Conservation (phyloP, 2,888 invertebrate genomes). For the Diploptera punctata region DNA sequence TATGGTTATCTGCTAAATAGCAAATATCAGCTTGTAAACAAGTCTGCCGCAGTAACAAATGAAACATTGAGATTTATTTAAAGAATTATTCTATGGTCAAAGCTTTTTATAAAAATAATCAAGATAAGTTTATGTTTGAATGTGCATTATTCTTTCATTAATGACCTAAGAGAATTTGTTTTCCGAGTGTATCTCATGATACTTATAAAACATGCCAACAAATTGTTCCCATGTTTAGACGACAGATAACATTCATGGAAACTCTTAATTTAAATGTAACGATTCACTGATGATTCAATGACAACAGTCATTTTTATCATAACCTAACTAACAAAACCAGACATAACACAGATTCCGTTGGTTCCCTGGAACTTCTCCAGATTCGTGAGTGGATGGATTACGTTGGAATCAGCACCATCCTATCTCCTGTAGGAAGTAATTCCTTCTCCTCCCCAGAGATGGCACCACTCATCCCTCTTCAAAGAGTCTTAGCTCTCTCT, state of each 20-base stretch:
- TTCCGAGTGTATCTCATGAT: not conserved
- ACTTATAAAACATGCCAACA: not conserved
- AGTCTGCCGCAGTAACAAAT: no score
- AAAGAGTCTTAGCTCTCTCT: conserved; percentile 89
- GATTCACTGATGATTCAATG: conserved; percentile 10
- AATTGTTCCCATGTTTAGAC: not conserved
- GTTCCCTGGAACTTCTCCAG: conserved; percentile 13
- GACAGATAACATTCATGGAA: conserved; percentile 15
- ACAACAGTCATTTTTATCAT: conserved; percentile 19
- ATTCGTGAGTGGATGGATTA: conserved; percentile 12
- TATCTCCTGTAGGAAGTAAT: conserved; percentile 17
- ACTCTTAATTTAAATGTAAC: conserved; percentile 8
- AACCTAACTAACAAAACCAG: conserved; percentile 24
- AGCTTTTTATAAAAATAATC: not conserved
- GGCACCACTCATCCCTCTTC: conserved; percentile 52
- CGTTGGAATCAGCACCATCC: conserved; percentile 21
- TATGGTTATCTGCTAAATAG: no score
- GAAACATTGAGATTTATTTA: not conserved
- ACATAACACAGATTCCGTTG: conserved; percentile 24
- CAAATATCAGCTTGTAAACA: no score
- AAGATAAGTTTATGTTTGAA: not conserved
- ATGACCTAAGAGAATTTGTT: not conserved
- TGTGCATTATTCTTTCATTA: no score
- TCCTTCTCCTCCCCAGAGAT: conserved; percentile 25
- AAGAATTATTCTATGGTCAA: not conserved